phyloP scores from a whole-genome alignment of 2,797 vertebrate species.

The Rhynchotus rufescens region DNA sequence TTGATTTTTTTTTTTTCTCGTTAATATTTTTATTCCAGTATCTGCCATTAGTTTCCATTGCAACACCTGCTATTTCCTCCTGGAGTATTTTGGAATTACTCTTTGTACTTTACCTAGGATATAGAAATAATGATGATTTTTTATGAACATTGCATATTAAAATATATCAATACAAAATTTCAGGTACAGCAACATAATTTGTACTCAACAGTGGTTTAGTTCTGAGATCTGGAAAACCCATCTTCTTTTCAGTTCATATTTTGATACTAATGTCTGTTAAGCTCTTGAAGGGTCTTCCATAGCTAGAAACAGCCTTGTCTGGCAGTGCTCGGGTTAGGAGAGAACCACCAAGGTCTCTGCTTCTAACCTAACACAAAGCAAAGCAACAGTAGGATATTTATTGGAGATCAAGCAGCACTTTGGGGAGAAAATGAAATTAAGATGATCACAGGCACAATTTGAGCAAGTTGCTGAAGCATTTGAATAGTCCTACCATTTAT shows the following conservation, averaged over 20 bases:
- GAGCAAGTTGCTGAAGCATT: not conserved
- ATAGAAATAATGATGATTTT: not conserved
- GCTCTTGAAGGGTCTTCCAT: not conserved
- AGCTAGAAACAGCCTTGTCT: not conserved
- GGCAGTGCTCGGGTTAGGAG: too few species aligned
- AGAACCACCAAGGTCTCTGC: not conserved
- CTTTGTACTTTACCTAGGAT: not conserved
- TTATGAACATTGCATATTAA: not conserved
- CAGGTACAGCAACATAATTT: not conserved
- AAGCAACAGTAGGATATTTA: not conserved
- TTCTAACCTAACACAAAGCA: not conserved
- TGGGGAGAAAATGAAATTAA: not conserved
- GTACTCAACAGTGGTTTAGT: not conserved
- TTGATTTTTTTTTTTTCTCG: rapidly evolving
- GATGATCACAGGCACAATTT: not conserved
- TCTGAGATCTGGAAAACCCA: not conserved
- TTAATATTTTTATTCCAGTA: not conserved
- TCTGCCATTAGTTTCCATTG: not conserved
- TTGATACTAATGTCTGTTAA: not conserved
- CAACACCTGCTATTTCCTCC: rapidly evolving
- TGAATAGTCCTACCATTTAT: not conserved
- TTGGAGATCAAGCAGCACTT: not conserved
- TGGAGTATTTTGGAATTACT: not conserved
- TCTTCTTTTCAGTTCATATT: not conserved
- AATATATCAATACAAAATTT: not conserved